Conservation (phyloP, 1,140 invertebrate genomes). For the Tetraneura akinire region DNA sequence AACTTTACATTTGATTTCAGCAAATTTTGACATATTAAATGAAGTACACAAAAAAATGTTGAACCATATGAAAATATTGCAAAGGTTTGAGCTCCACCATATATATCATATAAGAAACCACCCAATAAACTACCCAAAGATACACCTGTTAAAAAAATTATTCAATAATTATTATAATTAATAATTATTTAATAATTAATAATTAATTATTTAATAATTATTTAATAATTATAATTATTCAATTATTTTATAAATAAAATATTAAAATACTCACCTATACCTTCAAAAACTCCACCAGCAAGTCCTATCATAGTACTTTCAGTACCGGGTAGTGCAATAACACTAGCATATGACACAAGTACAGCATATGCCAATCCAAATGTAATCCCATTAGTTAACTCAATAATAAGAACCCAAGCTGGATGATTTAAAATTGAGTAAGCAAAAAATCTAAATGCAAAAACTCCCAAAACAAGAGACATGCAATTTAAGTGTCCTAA, state of each 20-base stretch:
- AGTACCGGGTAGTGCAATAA: conserved; percentile 80
- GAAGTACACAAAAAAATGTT: conserved; percentile 66
- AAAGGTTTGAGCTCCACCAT: conserved; percentile 69
- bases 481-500: conserved; percentile 82
- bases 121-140: conserved; percentile 75
- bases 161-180: conserved; percentile 51
- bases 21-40: conserved; percentile 64
- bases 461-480: conserved; percentile 76
- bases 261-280: conserved; percentile 65
- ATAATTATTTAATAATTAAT: no score
- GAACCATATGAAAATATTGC: conserved; percentile 71
- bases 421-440: conserved; percentile 80
- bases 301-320: conserved; percentile 84
- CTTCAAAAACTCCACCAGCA: conserved; percentile 83
- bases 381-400: conserved; percentile 83
- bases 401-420: conserved; percentile 82
- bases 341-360: conserved; percentile 85
- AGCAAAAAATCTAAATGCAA: conserved; percentile 74
- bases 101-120: conserved; percentile 66
- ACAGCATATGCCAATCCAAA: conserved; percentile 87
- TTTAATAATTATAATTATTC: conserved; percentile 52
- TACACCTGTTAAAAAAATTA: conserved; percentile 62
- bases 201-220: no score
- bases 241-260: no score
- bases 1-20: conserved; percentile 59